These are phyloP conservation scores for Actinemys pallida DNA, from an alignment of 2,113 vertebrate genomes.

Conservation along the genomic window DNA sequence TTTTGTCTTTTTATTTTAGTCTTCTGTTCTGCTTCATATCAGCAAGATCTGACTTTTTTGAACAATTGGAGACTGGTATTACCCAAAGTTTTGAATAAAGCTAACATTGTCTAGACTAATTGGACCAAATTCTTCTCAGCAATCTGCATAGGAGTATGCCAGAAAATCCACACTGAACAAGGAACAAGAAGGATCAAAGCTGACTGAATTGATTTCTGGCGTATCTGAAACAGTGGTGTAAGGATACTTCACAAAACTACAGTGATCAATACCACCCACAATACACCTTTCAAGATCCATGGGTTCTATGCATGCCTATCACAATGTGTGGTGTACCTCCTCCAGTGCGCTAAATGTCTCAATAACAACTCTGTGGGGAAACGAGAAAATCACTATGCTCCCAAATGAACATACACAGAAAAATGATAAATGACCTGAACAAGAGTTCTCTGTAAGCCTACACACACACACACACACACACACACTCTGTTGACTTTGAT, in stretches of 20 bases:
- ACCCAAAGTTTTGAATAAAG: background rate
- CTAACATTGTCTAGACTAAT: background rate
- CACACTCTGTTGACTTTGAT: background rate
- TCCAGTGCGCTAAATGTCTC: background rate
- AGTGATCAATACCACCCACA: background rate
- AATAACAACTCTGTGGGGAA: background rate
- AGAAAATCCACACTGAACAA: background rate
- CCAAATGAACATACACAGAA: background rate
- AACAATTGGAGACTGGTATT: background rate
- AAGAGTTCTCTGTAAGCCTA: background rate
- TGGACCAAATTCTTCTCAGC: background rate
- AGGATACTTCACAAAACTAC: background rate
- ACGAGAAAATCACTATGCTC: background rate
- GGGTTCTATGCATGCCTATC: background rate
- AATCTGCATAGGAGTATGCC: background rate
- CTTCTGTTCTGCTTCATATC: background rate
- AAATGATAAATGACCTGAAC: background rate
- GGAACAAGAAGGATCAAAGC: background rate
- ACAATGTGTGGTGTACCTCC: background rate
- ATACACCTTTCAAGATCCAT: background rate
- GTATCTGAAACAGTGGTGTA: background rate
- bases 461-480: accelerated
- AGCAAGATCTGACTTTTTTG: background rate
- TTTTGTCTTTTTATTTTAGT: background rate
- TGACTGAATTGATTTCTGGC: background rate